Percentiles rank a stretch among this genome's conserved stretches.
Evolutionary conservation across 1,140 invertebrate species (phyloP).

Genomic region (Diplogasteroides magnus): DNA sequence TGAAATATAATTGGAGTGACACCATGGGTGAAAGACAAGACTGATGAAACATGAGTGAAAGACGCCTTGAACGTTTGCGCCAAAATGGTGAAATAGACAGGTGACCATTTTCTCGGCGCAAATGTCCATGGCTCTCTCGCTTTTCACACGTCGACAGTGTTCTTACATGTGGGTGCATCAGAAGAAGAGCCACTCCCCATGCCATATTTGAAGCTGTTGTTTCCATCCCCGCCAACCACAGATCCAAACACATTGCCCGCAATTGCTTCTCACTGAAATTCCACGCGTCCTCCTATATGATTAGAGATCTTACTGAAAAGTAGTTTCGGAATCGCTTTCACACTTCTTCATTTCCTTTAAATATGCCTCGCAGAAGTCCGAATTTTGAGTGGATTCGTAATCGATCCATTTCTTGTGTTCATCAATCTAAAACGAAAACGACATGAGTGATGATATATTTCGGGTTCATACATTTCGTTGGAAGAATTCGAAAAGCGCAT

Average conservation of each 20-base stretch:
- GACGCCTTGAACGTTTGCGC: too few species aligned
- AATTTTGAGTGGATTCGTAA: background rate
- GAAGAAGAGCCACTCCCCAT: slow-evolving; percentile 68
- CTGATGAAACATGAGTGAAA: background rate
- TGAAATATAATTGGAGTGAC: background rate
- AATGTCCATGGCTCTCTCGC: too few species aligned
- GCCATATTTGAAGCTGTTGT: slow-evolving; percentile 71
- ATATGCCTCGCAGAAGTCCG: slow-evolving; percentile 29
- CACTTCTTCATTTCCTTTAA: slow-evolving; percentile 23
- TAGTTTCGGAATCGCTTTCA: slow-evolving; percentile 13
- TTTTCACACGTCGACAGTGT: background rate
- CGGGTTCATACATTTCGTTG: background rate
- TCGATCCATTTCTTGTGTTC: slow-evolving; percentile 5
- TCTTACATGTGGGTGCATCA: slow-evolving; percentile 62
- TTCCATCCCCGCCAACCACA: slow-evolving; percentile 50
- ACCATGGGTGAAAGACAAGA: background rate
- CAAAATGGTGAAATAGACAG: too few species aligned
- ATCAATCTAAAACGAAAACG: background rate
- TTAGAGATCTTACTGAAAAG: slow-evolving; percentile 6
- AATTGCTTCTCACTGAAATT: slow-evolving; percentile 18
- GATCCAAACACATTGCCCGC: slow-evolving; percentile 19
- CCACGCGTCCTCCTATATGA: background rate
- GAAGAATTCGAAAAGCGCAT: slow-evolving; percentile 11
- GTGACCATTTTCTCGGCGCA: too few species aligned
- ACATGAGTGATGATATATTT: background rate